These are phyloP conservation scores for Rhinatrema bivittatum DNA, from an alignment of 2,797 vertebrate species.

Conservation along the genomic window DNA sequence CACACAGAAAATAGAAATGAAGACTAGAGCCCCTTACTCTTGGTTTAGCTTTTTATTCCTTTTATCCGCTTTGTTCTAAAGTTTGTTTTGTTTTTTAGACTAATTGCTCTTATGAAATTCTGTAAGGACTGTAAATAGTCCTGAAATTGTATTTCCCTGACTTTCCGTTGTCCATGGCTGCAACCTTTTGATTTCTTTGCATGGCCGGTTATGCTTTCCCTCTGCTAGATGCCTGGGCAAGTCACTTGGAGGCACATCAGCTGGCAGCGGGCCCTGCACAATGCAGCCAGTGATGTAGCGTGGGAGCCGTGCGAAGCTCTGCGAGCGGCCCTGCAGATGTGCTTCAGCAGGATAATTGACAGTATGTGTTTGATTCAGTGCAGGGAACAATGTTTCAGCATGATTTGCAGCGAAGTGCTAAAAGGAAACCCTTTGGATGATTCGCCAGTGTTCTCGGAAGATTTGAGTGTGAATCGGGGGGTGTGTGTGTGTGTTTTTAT, in stretches of 20 bases:
- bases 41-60: too few relatives aligned
- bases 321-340: not conserved
- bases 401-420: constrained; percentile 4
- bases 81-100: too few relatives aligned
- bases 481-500: too few relatives aligned
- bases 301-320: not conserved
- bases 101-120: too few relatives aligned
- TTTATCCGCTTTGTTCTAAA: too few relatives aligned
- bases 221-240: not conserved
- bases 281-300: not conserved
- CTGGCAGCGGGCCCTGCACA: not conserved
- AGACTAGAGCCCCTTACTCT: too few relatives aligned
- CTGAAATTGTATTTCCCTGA: constrained; percentile 13
- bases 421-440: too few relatives aligned
- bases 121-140: not conserved
- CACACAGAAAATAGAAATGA: too few relatives aligned
- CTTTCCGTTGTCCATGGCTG: not conserved
- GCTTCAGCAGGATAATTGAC: not conserved
- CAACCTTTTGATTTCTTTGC: not conserved
- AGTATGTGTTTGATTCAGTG: not conserved
- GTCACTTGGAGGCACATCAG: not conserved
- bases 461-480: too few relatives aligned
- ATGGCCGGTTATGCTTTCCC: not conserved
- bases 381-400: constrained; percentile 7
- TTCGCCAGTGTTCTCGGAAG: too few relatives aligned